Conservation (phyloP, 2,113 vertebrate species). For the Neomonachus schauinslandi region DNA sequence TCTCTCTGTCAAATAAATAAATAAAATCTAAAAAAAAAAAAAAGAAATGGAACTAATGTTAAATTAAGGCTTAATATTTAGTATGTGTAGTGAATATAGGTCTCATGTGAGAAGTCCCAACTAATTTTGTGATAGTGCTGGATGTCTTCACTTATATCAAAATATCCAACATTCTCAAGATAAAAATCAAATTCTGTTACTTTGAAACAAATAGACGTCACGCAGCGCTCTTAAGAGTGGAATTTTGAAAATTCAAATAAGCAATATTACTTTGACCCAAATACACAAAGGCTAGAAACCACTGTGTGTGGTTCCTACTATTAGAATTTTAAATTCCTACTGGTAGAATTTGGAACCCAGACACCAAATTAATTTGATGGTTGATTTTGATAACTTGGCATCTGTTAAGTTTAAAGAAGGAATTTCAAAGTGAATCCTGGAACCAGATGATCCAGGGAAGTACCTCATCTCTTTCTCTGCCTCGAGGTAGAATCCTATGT, state of each 20-base stretch:
- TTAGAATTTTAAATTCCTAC: background rate
- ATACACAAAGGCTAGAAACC: background rate
- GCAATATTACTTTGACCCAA: background rate
- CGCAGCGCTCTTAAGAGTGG: background rate
- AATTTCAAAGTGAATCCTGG: background rate
- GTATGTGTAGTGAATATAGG: background rate
- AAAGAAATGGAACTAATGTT: background rate
- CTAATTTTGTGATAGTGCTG: background rate
- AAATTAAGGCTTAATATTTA: background rate
- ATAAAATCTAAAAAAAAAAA: background rate
- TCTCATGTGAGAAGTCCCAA: background rate
- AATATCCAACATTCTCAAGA: background rate
- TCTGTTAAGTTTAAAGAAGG: background rate
- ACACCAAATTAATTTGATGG: background rate
- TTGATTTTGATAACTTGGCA: background rate
- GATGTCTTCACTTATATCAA: background rate
- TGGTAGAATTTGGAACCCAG: background rate
- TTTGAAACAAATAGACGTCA: background rate
- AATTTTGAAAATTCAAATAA: background rate
- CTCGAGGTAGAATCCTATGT: background rate
- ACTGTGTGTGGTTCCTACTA: background rate
- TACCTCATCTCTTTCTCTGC: background rate
- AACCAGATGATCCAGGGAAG: background rate
- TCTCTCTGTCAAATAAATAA: too few relatives aligned
- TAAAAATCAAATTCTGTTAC: background rate